Conservation (phyloP, 2,113 vertebrate species). For the Oriolus oriolus region DNA sequence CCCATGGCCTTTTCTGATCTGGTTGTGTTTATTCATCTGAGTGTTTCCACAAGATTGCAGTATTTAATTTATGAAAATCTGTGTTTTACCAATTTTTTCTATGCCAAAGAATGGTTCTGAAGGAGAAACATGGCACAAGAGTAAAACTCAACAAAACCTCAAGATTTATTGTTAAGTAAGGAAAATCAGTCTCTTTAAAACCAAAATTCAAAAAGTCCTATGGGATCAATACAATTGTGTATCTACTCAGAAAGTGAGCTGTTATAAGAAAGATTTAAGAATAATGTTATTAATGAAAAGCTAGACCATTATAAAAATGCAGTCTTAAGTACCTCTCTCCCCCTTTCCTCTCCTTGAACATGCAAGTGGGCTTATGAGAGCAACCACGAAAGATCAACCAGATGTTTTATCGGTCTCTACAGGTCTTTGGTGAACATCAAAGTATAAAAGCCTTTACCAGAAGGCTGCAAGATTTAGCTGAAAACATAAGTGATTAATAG, state of each 20-base stretch:
- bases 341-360: neutral
- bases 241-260: neutral
- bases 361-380: fast-evolving
- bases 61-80: neutral
- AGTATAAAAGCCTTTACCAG: neutral
- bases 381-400: neutral
- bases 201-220: neutral
- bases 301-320: neutral
- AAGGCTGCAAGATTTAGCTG: neutral
- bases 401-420: neutral
- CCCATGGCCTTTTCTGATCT: neutral
- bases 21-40: neutral
- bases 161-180: neutral
- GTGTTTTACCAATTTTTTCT: neutral
- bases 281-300: fast-evolving
- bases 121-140: neutral
- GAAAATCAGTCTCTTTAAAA: neutral
- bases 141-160: neutral
- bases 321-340: neutral
- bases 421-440: neutral
- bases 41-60: neutral
- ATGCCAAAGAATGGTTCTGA: neutral
- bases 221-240: neutral
- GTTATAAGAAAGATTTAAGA: neutral
- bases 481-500: neutral